Conservation (phyloP, 2,113 vertebrate species). For the Oreochromis niloticus region DNA sequence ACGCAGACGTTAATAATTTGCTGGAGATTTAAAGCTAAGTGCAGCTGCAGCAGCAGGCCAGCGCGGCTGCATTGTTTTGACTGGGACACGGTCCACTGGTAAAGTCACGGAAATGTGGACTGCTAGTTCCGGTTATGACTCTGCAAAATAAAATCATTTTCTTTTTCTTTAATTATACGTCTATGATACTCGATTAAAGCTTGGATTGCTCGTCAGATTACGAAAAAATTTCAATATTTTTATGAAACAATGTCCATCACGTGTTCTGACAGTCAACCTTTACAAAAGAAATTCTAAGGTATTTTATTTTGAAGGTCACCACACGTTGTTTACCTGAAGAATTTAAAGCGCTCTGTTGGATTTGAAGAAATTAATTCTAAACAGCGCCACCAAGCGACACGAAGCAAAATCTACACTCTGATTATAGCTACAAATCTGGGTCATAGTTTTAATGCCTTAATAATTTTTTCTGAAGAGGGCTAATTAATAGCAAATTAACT, state of each 20-base stretch:
- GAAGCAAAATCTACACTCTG: background rate
- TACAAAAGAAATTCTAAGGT: background rate
- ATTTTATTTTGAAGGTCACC: background rate
- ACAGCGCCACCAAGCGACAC: background rate
- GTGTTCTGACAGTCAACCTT: background rate
- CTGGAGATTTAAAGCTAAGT: background rate
- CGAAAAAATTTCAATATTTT: rapidly evolving
- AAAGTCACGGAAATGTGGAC: background rate
- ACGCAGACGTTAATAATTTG: background rate
- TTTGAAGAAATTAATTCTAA: background rate
- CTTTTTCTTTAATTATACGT: background rate
- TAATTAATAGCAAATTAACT: background rate
- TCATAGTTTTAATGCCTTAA: background rate
- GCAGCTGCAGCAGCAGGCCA: background rate
- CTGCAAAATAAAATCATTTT: background rate
- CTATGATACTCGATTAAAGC: rapidly evolving
- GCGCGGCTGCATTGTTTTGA: constrained; percentile 3
- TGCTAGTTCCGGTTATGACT: background rate
- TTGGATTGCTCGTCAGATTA: background rate
- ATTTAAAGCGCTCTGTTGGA: background rate
- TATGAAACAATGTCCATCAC: rapidly evolving
- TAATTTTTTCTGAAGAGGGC: background rate
- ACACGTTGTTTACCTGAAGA: background rate
- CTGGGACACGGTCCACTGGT: background rate
- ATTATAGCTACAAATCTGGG: background rate